phyloP scores from a whole-genome alignment of 1,140 invertebrate species.

The Drosophila pectinifera region DNA sequence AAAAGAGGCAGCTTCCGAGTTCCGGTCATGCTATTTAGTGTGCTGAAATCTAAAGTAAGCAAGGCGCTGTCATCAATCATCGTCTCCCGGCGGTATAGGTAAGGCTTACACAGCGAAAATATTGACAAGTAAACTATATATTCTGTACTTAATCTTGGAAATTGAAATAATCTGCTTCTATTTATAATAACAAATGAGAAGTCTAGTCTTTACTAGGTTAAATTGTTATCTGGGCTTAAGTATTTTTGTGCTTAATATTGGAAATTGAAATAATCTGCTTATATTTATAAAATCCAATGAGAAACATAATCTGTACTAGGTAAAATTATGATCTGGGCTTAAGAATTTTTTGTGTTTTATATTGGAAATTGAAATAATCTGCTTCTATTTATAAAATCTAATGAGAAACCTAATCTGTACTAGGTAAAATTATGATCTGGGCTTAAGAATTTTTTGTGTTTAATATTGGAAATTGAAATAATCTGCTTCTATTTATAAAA shows the following conservation, averaged over 20 bases:
- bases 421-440: not conserved
- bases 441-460: no score
- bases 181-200: not conserved
- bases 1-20: conserved; percentile 55
- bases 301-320: not conserved
- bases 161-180: not conserved
- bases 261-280: not conserved
- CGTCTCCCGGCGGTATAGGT: not conserved
- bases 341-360: no score
- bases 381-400: not conserved
- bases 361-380: not conserved
- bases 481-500: not conserved
- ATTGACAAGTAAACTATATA: conserved; percentile 12
- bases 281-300: not conserved
- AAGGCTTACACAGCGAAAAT: not conserved
- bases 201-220: not conserved
- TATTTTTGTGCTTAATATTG: no score
- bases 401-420: not conserved
- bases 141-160: no score
- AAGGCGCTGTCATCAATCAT: conserved; percentile 39
- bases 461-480: not conserved
- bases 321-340: no score
- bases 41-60: conserved; percentile 55
- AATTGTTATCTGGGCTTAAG: no score
- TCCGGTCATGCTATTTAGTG: conserved; percentile 51